phyloP scores from a whole-genome alignment of 2,113 vertebrate genomes.

The Propithecus coquereli region DNA sequence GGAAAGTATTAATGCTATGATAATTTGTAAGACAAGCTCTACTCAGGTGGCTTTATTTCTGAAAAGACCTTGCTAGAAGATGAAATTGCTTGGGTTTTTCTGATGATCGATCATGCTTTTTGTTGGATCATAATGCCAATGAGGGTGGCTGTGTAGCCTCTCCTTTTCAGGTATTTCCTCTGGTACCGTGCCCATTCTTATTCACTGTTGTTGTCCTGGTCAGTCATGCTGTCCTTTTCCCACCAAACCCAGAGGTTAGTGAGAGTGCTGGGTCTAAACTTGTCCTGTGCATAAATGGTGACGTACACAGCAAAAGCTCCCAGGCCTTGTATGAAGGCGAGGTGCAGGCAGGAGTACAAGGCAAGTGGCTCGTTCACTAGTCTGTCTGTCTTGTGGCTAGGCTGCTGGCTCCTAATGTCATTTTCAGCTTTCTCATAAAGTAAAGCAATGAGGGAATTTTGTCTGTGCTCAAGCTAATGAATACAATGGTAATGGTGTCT shows the following conservation, averaged over 20 bases:
- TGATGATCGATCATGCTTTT: constrained; percentile 76
- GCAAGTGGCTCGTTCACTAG: constrained; percentile 74
- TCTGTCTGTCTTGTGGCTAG: constrained; percentile 71
- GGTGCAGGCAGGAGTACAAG: constrained; percentile 70
- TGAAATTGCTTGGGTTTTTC: constrained; percentile 77
- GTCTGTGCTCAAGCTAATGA: constrained; percentile 79
- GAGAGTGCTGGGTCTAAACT: constrained; percentile 61
- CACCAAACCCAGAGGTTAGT: constrained; percentile 42
- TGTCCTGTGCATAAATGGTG: constrained; percentile 65
- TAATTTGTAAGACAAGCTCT: constrained; percentile 74
- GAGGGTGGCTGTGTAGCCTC: constrained; percentile 73
- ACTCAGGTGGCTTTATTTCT: constrained; percentile 81
- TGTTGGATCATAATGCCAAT: constrained; percentile 79
- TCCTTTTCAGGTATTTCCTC: constrained; percentile 70
- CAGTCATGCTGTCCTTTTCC: constrained; percentile 54
- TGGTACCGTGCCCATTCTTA: constrained; percentile 77
- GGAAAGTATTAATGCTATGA: constrained; percentile 71
- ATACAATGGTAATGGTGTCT: constrained; percentile 78
- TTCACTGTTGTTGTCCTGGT: constrained; percentile 73
- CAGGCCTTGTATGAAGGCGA: constrained; percentile 65
- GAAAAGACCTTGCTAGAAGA: constrained; percentile 78
- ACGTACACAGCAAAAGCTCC: constrained; percentile 76
- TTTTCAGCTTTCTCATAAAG: constrained; percentile 79
- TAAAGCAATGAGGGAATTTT: constrained; percentile 75
- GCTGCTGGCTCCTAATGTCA: constrained; percentile 76